A percentile compares a stretch with the other conserved stretches of the same genome.
Evolutionary conservation across 2,888 invertebrate genomes (phyloP).

Genomic region (Trissoscelio sp.): DNA sequence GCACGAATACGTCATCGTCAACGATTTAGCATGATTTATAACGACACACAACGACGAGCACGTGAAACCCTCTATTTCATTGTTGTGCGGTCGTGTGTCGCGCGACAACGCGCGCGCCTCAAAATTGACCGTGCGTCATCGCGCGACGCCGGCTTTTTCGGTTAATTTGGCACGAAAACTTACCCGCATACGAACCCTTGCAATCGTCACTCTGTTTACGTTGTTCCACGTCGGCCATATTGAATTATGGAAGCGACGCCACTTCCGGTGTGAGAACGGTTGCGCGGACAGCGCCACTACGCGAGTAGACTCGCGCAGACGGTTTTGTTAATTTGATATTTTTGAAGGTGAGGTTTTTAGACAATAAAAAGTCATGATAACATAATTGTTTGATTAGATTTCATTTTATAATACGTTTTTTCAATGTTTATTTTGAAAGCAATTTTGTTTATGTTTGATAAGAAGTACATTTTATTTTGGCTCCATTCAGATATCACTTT

Average conservation of each 20-base stretch:
- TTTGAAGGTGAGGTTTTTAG: neutral
- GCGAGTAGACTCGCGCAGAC: constrained; percentile 10
- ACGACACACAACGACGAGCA: constrained; percentile 42
- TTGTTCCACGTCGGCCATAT: constrained; percentile 84
- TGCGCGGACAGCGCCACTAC: constrained; percentile 68
- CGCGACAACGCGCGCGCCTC: neutral
- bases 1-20: constrained; percentile 12
- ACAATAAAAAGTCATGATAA: neutral
- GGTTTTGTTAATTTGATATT: neutral
- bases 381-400: too few relatives aligned
- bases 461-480: too few relatives aligned
- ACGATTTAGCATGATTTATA: constrained; percentile 18
- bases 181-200: constrained; percentile 81
- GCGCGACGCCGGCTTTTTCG: constrained; percentile 58
- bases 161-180: constrained; percentile 74
- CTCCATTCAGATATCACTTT: too few relatives aligned
- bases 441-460: too few relatives aligned
- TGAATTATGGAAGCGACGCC: constrained; percentile 78
- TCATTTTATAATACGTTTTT: too few relatives aligned
- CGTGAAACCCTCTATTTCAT: constrained; percentile 23
- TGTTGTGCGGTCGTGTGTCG: constrained; percentile 17
- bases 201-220: constrained; percentile 84
- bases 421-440: too few relatives aligned
- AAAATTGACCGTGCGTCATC: neutral
- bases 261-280: constrained; percentile 74